These are phyloP conservation scores for Disparrhopalites patrizii DNA, from an alignment of 2,888 invertebrate genomes.

Conservation along the genomic window DNA sequence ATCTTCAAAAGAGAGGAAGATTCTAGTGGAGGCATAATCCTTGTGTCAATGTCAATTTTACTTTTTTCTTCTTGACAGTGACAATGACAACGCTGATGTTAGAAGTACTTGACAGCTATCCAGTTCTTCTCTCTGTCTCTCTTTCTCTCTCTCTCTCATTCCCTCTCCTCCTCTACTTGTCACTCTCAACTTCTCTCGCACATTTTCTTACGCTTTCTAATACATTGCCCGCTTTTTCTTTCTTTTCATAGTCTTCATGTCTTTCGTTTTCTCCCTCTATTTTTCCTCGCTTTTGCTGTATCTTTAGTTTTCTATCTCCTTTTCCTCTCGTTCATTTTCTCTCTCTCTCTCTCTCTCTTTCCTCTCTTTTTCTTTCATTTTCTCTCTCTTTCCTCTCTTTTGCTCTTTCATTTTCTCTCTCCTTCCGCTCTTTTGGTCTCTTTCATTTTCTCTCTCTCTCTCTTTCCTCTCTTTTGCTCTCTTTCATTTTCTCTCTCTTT, in stretches of 20 bases:
- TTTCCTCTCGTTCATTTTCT: not conserved
- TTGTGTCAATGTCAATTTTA: slow-evolving; percentile 28
- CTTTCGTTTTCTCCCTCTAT: slow-evolving; percentile 10
- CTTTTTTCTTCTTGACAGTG: slow-evolving; percentile 24
- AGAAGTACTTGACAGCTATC: slow-evolving; percentile 20
- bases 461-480: not conserved
- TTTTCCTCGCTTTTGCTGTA: slow-evolving; percentile 17
- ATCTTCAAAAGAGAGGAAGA: slow-evolving; percentile 12
- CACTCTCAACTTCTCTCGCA: too few species aligned
- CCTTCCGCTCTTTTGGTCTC: not conserved
- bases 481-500: not conserved
- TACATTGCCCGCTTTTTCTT: not conserved
- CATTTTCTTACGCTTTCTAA: too few species aligned
- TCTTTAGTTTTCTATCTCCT: slow-evolving; percentile 5
- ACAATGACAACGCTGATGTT: slow-evolving; percentile 25
- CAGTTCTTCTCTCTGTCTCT: slow-evolving; percentile 1
- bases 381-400: too few species aligned
- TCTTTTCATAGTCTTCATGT: not conserved
- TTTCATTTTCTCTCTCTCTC: slow-evolving; percentile 1
- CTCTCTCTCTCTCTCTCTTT: too few species aligned
- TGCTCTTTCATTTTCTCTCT: not conserved
- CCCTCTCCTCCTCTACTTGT: not conserved
- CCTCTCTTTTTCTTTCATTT: not conserved
- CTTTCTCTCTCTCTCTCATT: not conserved
- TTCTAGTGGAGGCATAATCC: slow-evolving; percentile 27